Evolutionary conservation across 2,113 vertebrate genomes (phyloP), one percentile per base, ranked within the genome.

Genomic region (Scomber japonicus): DNA sequence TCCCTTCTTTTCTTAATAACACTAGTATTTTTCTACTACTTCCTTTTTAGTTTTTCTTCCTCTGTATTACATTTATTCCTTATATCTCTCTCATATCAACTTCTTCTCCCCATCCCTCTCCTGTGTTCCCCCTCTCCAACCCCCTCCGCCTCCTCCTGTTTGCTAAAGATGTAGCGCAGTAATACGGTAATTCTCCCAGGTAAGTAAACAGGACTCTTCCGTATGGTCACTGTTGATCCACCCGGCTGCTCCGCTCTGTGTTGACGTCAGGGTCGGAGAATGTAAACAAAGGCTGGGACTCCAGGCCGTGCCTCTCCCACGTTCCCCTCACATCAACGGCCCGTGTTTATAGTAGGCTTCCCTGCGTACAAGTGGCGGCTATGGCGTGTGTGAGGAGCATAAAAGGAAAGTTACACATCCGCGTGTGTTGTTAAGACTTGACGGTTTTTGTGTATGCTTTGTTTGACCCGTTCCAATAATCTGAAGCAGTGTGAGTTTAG

Each of bases 181-280:
- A 48, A 65, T 66, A 61, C 75, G 69, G 60, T 80, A 46, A 78
- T 77, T 87, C 14, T 51, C 82, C 61, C 84, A 88, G 84, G 83
- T 81, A 80, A 82, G 91, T 82, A 92, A 94, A 94, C 85, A 91
- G 69, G 73, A 84, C 82, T 83, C 83, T 84, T 78, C 81, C 63
- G n/a, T 64, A 59, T 27, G 73, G 75, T 73, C 82, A 30, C 54
- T 87, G 90, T 84, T 89, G 85, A 89, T 86, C 82, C 76, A 65
- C 56, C 71, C 31, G 61, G 79, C 75, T 64, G 24, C 84, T 80
- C 17, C 3, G 51, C 73, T 77, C 66, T 3, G 24, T 24, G 3
- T 83, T 94, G 93, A 95, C 94, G 93, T 95, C 92, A 93, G 85
- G 81, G 4, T 56, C 8, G n/a, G 59, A 82, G 90, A 93, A 90